A percentile compares a stretch with the other conserved stretches of the same genome.
phyloP scores from a whole-genome alignment of 2,888 invertebrate species.

The Bugula neritina region DNA sequence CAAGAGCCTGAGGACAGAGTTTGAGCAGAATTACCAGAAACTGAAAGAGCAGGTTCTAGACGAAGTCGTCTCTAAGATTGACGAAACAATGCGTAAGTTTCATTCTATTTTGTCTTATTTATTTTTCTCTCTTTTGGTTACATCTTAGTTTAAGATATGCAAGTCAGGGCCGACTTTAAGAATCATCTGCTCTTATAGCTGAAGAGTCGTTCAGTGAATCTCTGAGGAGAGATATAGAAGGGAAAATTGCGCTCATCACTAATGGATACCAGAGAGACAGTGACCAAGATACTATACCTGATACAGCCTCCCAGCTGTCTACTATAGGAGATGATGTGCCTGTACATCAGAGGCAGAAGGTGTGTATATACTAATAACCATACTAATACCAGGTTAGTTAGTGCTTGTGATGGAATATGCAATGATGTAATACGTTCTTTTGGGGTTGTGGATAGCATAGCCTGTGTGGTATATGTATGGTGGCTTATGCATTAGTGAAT shows the following conservation, averaged over 20 bases:
- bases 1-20: not conserved
- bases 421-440: too few relatives aligned
- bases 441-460: too few relatives aligned
- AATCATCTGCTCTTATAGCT: too few relatives aligned
- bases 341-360: constrained; percentile 15
- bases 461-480: too few relatives aligned
- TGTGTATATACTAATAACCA: not conserved
- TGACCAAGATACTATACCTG: constrained; percentile 18
- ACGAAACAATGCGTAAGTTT: constrained; percentile 4
- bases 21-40: not conserved
- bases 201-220: constrained; percentile 20
- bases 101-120: too few relatives aligned
- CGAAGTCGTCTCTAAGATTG: not conserved
- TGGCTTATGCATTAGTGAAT: too few relatives aligned
- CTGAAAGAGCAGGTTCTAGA: constrained; percentile 4
- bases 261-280: constrained; percentile 1
- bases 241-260: not conserved
- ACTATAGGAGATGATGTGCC: constrained; percentile 3
- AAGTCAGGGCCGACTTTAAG: too few relatives aligned
- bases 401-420: too few relatives aligned
- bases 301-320: not conserved
- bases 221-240: constrained; percentile 18
- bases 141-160: too few relatives aligned
- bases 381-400: not conserved
- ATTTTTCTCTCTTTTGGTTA: too few relatives aligned